Base-by-base conservation (phyloP, 2,888 invertebrate species). In the Lochmaea capreae region DNA sequence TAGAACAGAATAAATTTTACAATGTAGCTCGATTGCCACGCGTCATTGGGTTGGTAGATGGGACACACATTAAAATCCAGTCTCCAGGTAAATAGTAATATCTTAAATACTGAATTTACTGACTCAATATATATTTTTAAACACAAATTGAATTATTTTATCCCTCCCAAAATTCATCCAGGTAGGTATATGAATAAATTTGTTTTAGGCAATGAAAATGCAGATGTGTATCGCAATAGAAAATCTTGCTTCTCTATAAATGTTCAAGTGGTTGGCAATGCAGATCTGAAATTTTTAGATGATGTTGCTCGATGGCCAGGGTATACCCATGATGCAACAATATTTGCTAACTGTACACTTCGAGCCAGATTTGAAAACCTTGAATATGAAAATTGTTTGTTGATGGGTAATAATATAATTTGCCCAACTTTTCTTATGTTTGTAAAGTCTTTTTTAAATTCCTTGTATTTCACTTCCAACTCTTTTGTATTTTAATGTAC, bases 301-400 rank as follows among this genome's bases (percentile, higher is more conserved):
- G 18, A 65, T 54, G 61, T 69, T 26, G 59, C 49, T 42, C 52
- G 73, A 16, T 73, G 73, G 70, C 65, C 73, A 18, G 73, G 73
- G 3, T 73, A 70, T 12, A 14, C 70, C 12, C 73, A 73, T 63
- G 73, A 68, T 33, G n/a, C 26, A n/a, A 72, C 72, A 49, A 66
- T 72, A 62, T 72, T 72, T 67, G 42, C 18, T 52, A 73, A 67
- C 52, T 42, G 42, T 14, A n/a, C 65, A 66, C 12, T 73, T 12
- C 54, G 52, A 49, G 54, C 49, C 14, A 26, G 65, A 57, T 22
- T 73, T 57, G 65, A 73, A 58, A n/a, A 63, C n/a, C 18, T 26
- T n/a, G 33, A 65, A 68, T 73, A 59, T 54, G 46, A 14, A 57
- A 65, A 70, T 67, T 33, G 33, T 46, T 18, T 65, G 12, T 65